phyloP scores from a whole-genome alignment of 1,140 invertebrate species.

The Anastrepha obliqua region DNA sequence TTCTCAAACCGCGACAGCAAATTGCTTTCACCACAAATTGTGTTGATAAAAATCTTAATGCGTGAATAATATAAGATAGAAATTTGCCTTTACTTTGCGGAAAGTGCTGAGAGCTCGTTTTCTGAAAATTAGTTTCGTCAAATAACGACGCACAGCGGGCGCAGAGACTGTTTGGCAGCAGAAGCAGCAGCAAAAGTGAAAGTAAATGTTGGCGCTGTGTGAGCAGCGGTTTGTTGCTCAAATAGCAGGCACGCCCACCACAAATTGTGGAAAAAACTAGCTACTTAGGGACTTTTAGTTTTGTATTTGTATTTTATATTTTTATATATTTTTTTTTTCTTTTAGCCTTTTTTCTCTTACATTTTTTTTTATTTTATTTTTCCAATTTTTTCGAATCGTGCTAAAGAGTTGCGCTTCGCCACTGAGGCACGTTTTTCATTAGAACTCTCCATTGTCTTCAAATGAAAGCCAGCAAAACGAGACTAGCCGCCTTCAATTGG shows the following conservation, averaged over 20 bases:
- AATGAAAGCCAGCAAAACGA: neutral
- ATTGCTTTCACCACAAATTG: neutral
- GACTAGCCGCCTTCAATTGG: neutral
- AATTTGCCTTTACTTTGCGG: conserved; percentile 5
- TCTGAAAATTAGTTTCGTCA: neutral
- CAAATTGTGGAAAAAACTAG: neutral
- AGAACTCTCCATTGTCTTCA: neutral
- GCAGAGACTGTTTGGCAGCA: conserved; percentile 22
- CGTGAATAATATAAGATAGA: neutral
- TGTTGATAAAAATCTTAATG: conserved; percentile 36
- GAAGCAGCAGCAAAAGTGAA: neutral
- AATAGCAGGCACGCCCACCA: neutral
- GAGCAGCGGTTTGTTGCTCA: neutral
- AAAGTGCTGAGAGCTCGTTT: neutral
- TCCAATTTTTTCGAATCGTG: neutral
- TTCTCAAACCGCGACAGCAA: neutral
- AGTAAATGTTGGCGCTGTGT: neutral
- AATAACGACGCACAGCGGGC: conserved; percentile 11
- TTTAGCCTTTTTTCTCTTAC: no score
- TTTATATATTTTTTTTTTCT: no score
- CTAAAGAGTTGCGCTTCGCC: conserved; percentile 14
- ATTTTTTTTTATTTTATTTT: neutral
- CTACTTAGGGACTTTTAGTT: no score
- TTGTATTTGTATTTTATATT: no score
- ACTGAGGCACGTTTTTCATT: conserved; percentile 8